Evolutionary conservation across 2,888 invertebrate genomes (phyloP).

Genomic region (Mongoloraphidia duomilia): DNA sequence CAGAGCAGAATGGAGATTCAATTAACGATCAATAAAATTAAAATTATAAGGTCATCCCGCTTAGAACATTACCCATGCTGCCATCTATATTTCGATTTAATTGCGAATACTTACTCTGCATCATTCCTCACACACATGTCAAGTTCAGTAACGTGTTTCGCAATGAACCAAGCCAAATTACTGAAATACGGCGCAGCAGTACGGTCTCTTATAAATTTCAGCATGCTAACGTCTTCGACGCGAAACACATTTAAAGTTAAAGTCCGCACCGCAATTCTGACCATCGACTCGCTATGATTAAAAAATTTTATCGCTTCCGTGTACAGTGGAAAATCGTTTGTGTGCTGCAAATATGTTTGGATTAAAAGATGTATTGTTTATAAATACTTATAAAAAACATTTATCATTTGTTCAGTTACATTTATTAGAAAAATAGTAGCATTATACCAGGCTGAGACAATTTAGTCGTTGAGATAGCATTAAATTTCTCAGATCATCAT

Average conservation of each 20-base stretch:
- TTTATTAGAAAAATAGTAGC: too few relatives aligned
- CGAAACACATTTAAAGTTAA: conserved; percentile 92
- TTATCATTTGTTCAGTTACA: too few relatives aligned
- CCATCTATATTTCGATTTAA: too few relatives aligned
- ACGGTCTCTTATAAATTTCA: conserved; percentile 86
- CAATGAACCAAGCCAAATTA: conserved; percentile 97
- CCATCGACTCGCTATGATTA: conserved; percentile 98
- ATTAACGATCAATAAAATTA: too few relatives aligned
- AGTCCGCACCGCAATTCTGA: conserved; percentile 94
- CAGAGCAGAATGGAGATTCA: too few relatives aligned
- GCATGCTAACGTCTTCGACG: conserved; percentile 89
- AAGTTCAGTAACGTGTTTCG: conserved; percentile 90
- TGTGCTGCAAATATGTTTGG: conserved; percentile 49
- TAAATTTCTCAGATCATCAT: too few relatives aligned
- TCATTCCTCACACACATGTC: conserved; percentile 90
- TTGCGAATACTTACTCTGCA: conserved; percentile 63
- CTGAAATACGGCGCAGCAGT: conserved; percentile 98
- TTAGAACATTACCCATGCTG: too few relatives aligned
- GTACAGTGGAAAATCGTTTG: conserved; percentile 97
- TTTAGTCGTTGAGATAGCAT: too few relatives aligned
- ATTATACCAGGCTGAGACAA: too few relatives aligned
- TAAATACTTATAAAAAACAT: too few relatives aligned
- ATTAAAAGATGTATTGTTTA: neutral
- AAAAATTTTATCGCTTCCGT: conserved; percentile 99
- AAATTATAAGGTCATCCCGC: too few relatives aligned